Evolutionary conservation across 2,113 vertebrate species (phyloP), one percentile per base, ranked within the genome.

Genomic region (Dicrurus megarhynchus): DNA sequence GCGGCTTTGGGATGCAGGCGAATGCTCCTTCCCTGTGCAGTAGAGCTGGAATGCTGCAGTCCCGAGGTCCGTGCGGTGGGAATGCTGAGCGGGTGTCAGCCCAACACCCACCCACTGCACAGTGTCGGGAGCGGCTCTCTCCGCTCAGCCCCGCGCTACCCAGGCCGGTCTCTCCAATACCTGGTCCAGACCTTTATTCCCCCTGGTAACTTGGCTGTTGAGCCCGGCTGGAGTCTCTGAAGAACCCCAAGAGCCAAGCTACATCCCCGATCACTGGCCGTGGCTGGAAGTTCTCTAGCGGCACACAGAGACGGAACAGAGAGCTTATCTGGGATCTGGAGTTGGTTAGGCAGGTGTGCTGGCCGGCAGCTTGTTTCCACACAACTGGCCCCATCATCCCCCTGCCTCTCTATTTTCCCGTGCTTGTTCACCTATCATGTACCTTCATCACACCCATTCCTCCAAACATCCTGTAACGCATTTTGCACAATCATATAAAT

Each of bases 1-100:
- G 59, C 10, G 32, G 27, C 27, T 35, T 26, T 18, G 64, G 53
- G 63, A 1, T 3, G 1, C 7, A 2, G 30, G 37, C 5, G 4
- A 26, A 42, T 3, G 32, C 39, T 35, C 7, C 10, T 24, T 39
- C 9, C 12, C 7, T 1, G 24, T 1, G 4, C 8, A 0, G 19
- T 5, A 0, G 16, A 2, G 80, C 39, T 0, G 11, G 47, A 47
- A 10, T 4, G 46, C 46, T 5, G 32, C 75, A 1, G n/a, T 6
- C 4, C 42, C 30, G 7, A 0, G 2, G 11, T 18, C 18, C 2
- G 0, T 3, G 33, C 22, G 1, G 2, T 4, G 75, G 44, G 22
- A 46, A 17, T 5, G 41, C 56, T 2, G 70, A 9, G 60, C 28
- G 1, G 16, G 3, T 11, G 28, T 11, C 49, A 2, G 24, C 46